Percentiles rank a stretch among this genome's conserved stretches.
Evolutionary conservation across 2,888 invertebrate genomes (phyloP).

Genomic region (Pachymerium ferrugineum): DNA sequence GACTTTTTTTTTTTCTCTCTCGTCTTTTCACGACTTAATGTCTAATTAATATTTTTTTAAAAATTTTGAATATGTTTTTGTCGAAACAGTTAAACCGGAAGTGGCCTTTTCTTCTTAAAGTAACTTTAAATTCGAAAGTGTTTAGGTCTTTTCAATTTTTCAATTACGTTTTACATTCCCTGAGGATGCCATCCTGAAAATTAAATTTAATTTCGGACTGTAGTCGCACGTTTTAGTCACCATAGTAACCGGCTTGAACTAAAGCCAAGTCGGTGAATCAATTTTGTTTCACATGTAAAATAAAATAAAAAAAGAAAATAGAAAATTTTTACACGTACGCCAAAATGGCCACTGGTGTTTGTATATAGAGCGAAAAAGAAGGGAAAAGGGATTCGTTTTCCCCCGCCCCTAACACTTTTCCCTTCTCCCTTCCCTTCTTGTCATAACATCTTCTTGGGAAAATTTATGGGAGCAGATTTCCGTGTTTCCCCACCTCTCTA

Average conservation of each 20-base stretch:
- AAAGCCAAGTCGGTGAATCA: not conserved
- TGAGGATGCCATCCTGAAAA: not conserved
- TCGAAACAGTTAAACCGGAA: too few species aligned
- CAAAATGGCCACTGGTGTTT: slow-evolving; percentile 9
- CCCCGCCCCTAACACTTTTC: slow-evolving; percentile 10
- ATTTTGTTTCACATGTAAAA: not conserved
- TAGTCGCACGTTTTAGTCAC: not conserved
- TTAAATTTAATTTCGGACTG: slow-evolving; percentile 1
- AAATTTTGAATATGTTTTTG: too few species aligned
- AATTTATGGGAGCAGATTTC: slow-evolving; percentile 22
- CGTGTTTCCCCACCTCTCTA: slow-evolving; percentile 9
- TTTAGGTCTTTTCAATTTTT: too few species aligned
- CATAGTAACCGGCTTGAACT: not conserved
- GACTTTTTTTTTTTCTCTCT: not conserved
- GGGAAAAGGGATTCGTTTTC: slow-evolving; percentile 16
- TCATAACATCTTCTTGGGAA: slow-evolving; percentile 21
- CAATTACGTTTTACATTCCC: not conserved
- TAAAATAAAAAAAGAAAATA: not conserved
- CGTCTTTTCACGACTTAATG: too few species aligned
- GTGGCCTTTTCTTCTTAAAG: too few species aligned
- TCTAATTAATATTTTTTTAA: not conserved
- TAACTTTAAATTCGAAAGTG: too few species aligned
- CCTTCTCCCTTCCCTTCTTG: slow-evolving; percentile 20
- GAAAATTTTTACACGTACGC: not conserved
- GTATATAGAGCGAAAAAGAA: not conserved